These are phyloP conservation scores for Drosophila mimica DNA, from an alignment of 2,888 invertebrate species.

Conservation along the genomic window DNA sequence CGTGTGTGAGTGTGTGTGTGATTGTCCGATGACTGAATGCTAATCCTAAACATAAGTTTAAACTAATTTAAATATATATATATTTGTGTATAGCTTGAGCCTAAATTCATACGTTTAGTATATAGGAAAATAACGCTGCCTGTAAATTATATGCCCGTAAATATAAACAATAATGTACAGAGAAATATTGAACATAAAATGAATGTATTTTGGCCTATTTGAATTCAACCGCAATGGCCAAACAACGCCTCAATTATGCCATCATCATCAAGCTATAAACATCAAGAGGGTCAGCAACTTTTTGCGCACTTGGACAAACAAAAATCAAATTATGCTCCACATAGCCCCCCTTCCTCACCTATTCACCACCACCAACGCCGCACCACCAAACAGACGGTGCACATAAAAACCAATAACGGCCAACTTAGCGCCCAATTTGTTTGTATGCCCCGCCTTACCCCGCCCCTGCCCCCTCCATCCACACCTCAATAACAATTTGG, in stretches of 20 bases:
- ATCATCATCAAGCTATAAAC: slow-evolving; percentile 65
- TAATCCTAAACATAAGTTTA: slow-evolving; percentile 47
- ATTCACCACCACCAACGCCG: not conserved
- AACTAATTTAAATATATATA: slow-evolving; percentile 55
- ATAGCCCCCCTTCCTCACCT: not conserved
- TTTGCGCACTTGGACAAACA: slow-evolving; percentile 52
- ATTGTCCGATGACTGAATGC: slow-evolving; percentile 62
- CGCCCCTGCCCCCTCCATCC: not conserved
- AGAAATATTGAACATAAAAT: slow-evolving; percentile 49
- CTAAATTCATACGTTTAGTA: slow-evolving; percentile 55
- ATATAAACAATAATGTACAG: slow-evolving; percentile 63
- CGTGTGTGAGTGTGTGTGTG: slow-evolving; percentile 8
- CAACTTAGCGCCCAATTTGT: slow-evolving; percentile 82
- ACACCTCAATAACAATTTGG: slow-evolving; percentile 75
- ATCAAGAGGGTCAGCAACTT: slow-evolving; percentile 65
- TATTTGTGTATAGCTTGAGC: slow-evolving; percentile 73
- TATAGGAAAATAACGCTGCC: slow-evolving; percentile 41
- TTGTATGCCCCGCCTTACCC: slow-evolving; percentile 41
- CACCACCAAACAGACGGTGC: slow-evolving; percentile 36
- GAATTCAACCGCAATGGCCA: slow-evolving; percentile 50
- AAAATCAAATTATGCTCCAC: slow-evolving; percentile 64
- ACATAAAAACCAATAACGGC: slow-evolving; percentile 72
- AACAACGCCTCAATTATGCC: slow-evolving; percentile 60
- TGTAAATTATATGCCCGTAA: slow-evolving; percentile 74
- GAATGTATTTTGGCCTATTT: slow-evolving; percentile 28